Evolutionary conservation across 2,888 invertebrate genomes (phyloP).

Genomic region (Acanthopleura granulata): DNA sequence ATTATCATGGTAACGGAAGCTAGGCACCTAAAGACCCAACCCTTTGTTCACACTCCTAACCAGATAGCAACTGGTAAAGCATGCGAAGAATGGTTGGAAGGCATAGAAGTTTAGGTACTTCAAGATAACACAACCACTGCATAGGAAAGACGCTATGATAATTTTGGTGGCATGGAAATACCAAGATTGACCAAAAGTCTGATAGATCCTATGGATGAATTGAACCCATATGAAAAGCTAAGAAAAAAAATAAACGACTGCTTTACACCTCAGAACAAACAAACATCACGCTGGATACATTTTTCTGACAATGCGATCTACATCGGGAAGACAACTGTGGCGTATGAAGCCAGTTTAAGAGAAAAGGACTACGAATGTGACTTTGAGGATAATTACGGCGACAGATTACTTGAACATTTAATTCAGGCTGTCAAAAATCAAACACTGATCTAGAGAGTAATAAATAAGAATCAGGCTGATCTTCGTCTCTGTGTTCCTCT

Average conservation of each 20-base stretch:
- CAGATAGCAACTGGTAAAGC: too few species aligned
- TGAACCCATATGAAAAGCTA: background rate
- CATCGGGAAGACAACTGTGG: background rate
- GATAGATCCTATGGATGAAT: too few species aligned
- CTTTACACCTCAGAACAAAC: constrained; percentile 13
- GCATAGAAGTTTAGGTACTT: too few species aligned
- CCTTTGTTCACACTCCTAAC: too few species aligned
- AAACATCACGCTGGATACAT: constrained; percentile 10
- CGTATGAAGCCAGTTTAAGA: constrained; percentile 6
- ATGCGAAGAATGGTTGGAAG: too few species aligned
- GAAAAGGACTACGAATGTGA: constrained; percentile 9
- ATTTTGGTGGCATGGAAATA: too few species aligned
- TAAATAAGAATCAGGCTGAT: background rate
- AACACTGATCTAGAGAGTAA: background rate
- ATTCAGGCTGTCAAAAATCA: constrained; percentile 1
- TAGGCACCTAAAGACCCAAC: too few species aligned
- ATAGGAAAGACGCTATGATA: too few species aligned
- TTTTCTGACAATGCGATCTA: background rate
- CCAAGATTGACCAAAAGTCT: too few species aligned
- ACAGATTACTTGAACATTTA: background rate
- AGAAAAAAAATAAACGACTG: background rate
- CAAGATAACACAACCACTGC: too few species aligned
- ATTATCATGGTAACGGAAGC: too few species aligned
- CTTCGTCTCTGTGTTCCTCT: too few species aligned
- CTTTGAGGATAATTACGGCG: background rate